These are phyloP conservation scores for Menidia menidia DNA, from an alignment of 2,797 vertebrate genomes.

Conservation along the genomic window DNA sequence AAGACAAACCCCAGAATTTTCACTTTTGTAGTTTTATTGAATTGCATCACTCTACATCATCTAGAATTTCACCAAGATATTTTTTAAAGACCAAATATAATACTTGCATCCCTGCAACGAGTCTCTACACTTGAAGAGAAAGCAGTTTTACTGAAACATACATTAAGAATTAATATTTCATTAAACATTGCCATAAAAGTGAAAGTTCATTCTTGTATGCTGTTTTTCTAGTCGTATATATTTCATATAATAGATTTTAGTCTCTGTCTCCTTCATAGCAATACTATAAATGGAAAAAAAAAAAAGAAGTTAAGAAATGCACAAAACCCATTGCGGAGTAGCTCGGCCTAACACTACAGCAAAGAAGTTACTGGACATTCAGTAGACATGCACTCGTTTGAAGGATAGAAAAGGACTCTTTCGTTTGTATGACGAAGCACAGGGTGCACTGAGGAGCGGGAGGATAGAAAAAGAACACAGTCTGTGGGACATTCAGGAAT, in stretches of 20 bases:
- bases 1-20: no score
- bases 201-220: conserved; percentile 77
- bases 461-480: conserved; percentile 72
- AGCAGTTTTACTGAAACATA: conserved; percentile 87
- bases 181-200: conserved; percentile 87
- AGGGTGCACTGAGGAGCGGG: conserved; percentile 63
- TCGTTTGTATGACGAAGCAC: conserved; percentile 61
- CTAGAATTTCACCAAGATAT: conserved; percentile 88
- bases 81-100: conserved; percentile 85
- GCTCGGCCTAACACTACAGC: conserved; percentile 86
- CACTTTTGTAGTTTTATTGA: conserved; percentile 82
- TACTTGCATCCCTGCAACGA: conserved; percentile 87
- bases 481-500: conserved; percentile 78
- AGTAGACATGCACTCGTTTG: conserved; percentile 87
- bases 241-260: conserved; percentile 73
- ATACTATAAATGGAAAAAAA: conserved; percentile 81
- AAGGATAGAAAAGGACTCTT: conserved; percentile 78
- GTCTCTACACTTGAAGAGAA: conserved; percentile 84
- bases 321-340: conserved; percentile 85
- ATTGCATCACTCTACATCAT: conserved; percentile 87
- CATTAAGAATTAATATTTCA: conserved; percentile 84
- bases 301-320: conserved; percentile 82
- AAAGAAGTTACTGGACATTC: conserved; percentile 85
- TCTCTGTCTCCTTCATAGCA: conserved; percentile 77
- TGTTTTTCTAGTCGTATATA: conserved; percentile 73